These are phyloP conservation scores for Cariama cristata DNA, from an alignment of 2,113 vertebrate genomes.

Conservation along the genomic window DNA sequence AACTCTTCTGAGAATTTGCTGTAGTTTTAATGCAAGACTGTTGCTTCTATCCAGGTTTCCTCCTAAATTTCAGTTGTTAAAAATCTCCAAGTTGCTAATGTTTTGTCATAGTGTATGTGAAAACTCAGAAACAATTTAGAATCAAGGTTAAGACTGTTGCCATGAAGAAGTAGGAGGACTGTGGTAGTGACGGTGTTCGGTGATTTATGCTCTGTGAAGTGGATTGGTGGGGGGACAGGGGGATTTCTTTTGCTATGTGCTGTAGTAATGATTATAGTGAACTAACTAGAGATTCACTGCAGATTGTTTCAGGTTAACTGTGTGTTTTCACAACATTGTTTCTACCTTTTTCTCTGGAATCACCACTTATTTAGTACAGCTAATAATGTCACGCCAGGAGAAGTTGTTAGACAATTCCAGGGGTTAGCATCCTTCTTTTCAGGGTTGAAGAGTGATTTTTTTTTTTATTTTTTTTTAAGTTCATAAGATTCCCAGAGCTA, in stretches of 20 bases:
- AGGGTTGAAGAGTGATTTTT: background rate
- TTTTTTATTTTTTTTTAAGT: background rate
- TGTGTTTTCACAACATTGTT: background rate
- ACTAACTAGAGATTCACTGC: background rate
- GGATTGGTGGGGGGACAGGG: too few relatives aligned
- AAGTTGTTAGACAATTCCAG: background rate
- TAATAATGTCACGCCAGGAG: background rate
- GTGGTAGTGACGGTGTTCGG: rapidly evolving
- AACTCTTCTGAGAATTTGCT: background rate
- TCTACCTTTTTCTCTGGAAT: background rate
- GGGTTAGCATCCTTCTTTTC: background rate
- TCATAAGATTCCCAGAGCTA: background rate
- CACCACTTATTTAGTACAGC: background rate
- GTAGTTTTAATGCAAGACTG: background rate
- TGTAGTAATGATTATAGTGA: background rate
- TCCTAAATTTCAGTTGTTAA: background rate
- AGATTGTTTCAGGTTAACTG: background rate
- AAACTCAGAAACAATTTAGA: background rate
- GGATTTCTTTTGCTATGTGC: background rate
- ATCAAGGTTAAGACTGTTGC: background rate
- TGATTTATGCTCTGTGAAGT: background rate
- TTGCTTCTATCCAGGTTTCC: background rate
- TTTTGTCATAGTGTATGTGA: background rate
- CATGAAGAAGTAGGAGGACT: background rate
- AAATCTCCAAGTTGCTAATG: background rate